Evolutionary conservation across 2,797 vertebrate genomes (phyloP).

Genomic region (Amazona finschi): DNA sequence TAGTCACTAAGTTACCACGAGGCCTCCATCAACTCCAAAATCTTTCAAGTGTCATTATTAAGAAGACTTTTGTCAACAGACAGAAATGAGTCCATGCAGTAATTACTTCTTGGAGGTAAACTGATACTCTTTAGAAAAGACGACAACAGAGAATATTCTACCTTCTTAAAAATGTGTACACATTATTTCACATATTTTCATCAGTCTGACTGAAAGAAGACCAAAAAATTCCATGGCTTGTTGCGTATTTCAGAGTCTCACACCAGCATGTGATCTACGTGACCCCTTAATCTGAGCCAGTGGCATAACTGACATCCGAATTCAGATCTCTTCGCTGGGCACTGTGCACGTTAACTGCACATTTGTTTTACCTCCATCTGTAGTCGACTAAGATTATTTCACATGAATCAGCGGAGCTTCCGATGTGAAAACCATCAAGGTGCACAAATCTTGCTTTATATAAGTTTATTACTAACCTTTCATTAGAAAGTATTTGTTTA

Average conservation of each 20-base stretch:
- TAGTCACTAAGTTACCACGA: background rate
- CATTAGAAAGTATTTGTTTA: background rate
- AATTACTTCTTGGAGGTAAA: background rate
- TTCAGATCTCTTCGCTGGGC: background rate
- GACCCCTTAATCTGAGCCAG: background rate
- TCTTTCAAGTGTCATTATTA: background rate
- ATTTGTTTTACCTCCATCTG: background rate
- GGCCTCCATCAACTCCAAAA: background rate
- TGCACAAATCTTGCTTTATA: background rate
- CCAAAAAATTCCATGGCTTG: background rate
- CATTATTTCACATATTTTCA: background rate
- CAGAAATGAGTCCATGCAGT: background rate
- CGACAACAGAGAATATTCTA: background rate
- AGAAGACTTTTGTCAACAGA: background rate
- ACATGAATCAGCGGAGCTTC: background rate
- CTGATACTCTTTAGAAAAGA: background rate
- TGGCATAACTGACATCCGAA: background rate
- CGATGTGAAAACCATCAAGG: background rate
- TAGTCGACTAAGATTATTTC: background rate
- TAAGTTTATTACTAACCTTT: background rate
- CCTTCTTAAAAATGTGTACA: background rate
- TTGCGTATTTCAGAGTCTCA: background rate
- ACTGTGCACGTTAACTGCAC: fast-evolving
- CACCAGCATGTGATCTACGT: fast-evolving
- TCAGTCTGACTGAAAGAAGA: background rate